Evolutionary conservation across 2,888 invertebrate species (phyloP).

Genomic region (Campoplex capitator): DNA sequence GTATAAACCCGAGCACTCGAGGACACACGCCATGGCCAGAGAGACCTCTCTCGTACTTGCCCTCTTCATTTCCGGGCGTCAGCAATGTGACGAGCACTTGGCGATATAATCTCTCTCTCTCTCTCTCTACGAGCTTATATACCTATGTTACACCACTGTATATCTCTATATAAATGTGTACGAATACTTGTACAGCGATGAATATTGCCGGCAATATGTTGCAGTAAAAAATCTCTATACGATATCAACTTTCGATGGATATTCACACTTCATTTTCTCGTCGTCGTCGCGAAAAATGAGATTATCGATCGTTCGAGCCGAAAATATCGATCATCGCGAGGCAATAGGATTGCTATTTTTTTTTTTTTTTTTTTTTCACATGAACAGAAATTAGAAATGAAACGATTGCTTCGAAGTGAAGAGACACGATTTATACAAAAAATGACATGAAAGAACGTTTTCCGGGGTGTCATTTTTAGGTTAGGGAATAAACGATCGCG

Average conservation of each 20-base stretch:
- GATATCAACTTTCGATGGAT: not conserved
- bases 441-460: too few relatives aligned
- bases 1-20: slow-evolving; percentile 52
- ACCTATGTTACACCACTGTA: slow-evolving; percentile 1
- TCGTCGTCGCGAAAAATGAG: not conserved
- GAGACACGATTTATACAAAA: too few relatives aligned
- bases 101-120: slow-evolving; percentile 65
- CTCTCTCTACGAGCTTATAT: slow-evolving; percentile 34
- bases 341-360: not conserved
- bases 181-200: not conserved
- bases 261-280: not conserved
- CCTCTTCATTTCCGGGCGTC: slow-evolving; percentile 69
- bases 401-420: not conserved
- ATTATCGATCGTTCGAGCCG: not conserved
- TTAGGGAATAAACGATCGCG: too few relatives aligned
- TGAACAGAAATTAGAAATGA: not conserved
- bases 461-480: too few relatives aligned
- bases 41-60: slow-evolving; percentile 55
- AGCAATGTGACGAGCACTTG: slow-evolving; percentile 67
- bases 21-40: slow-evolving; percentile 55
- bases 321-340: not conserved
- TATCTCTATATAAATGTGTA: not conserved
- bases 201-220: not conserved
- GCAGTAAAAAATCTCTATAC: not conserved
- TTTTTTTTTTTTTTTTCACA: too few relatives aligned